Base-by-base conservation (phyloP, 2,888 invertebrate genomes). In the Acronicta aceris region DNA sequence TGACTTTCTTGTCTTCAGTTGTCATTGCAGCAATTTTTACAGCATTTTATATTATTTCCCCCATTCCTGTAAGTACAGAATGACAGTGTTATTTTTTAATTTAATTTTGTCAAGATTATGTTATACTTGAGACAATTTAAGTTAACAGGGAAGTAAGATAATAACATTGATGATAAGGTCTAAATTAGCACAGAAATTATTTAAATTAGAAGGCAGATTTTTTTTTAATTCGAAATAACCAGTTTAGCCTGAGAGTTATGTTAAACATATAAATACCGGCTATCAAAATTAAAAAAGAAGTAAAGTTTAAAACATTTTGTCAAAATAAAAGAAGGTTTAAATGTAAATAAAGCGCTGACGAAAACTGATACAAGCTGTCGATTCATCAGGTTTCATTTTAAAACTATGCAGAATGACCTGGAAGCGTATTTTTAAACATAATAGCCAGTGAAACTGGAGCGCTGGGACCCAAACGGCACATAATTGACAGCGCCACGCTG, bases 401-500 rank as follows among this genome's bases (percentile, higher is more conserved):
- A 45, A 55, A 48, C 30, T 30, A 64, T 45, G 25, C 38, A 57
- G 16, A 47, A 30, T 49, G 25, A 65, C 46, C 40, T 71, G 27
- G 21, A 47, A 53, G 43, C 8, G 4, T 25, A 59, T 76, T 73
- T 76, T 72, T 56, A 72, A 76, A 74, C 71, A 76, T 71, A 74
- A 71, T 74, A 68, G 50, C 45, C 33, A 10, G 21, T 58, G 66
- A 68, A 65, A 68, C 61, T 46, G 49, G 55, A 64, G 67, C 66
- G 62, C 70, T 65, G 33, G 17, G 75, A 79, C 84, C 79, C 81
- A 82, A 81, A 54, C 76, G 66, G 70, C 65, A 61, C 72, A 74
- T 82, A 84, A 85, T 85, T 86, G 85, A 84, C 84, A 80, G 72
- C 79, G 76, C 83, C 82, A 79, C 66, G 53, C 68, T 73, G 79